Evolutionary conservation across 2,113 vertebrate genomes (phyloP), one percentile per base, ranked within the genome.

Genomic region (Loxodonta africana): DNA sequence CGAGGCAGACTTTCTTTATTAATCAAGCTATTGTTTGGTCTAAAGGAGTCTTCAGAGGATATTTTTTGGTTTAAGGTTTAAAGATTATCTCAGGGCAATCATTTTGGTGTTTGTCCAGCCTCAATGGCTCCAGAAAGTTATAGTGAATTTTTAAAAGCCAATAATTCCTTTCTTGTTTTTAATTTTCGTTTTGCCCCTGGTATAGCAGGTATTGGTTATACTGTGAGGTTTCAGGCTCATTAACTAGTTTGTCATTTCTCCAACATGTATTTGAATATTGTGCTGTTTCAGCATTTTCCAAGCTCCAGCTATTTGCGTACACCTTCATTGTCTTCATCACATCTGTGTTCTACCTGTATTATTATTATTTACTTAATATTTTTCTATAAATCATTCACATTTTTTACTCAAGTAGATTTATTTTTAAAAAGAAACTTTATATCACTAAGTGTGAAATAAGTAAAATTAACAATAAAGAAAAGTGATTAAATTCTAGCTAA

Each of bases 131-230:
- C 37, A 74, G 28, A 78, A 60, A 62, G 41, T 81, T 48, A 26
- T 15, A 77, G 71, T 94, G n/a, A 87, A 78, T 80, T 51, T 82
- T 91, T 73, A 83, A 95, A 44, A 85, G 63, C 48, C 90, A 95
- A 69, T 74, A 18, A 60, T 74, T 71, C 57, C 44, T 85, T 96
- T 46, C 74, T 88, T 26, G 69, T 81, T 87, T 97, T 76, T 33
- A n/a, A 57, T 83, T 91, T 44, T 8, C 2, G 5, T 84, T 82
- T 81, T 76, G 44, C 82, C 57, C 28, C 60, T 46, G 60, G 41
- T 25, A 28, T 77, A 46, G n/a, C 83, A 92, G 57, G 18, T 67
- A 65, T 46, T 83, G 25, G 9, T 57, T 84, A 23, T 88, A 20
- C 57, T 57, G 0, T 57, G 83, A 90, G 26, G 21, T 8, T 90